Evolutionary conservation across 2,113 vertebrate species (phyloP).

Genomic region (Stercorarius parasiticus): DNA sequence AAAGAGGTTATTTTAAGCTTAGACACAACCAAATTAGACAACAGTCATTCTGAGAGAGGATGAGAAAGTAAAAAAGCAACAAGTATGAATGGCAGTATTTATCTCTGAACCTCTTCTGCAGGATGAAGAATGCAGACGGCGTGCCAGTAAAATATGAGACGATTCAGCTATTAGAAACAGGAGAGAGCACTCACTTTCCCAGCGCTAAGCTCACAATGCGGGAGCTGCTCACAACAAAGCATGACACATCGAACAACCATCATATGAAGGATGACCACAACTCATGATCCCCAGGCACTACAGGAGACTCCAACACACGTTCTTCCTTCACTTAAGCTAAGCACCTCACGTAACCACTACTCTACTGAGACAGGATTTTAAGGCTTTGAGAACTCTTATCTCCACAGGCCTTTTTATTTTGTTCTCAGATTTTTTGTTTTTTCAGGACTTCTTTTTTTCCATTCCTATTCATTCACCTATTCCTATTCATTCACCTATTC

Average conservation of each 20-base stretch:
- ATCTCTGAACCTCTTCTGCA: not conserved
- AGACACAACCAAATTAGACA: not conserved
- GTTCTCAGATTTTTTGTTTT: not conserved
- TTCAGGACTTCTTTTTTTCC: not conserved
- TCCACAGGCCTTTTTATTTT: not conserved
- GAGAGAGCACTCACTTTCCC: not conserved
- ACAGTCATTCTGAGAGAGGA: not conserved
- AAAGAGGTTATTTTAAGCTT: slow-evolving; percentile 21
- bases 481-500: not conserved
- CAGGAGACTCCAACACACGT: fast-evolving
- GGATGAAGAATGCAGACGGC: slow-evolving; percentile 12
- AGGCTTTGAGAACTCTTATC: not conserved
- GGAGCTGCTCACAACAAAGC: not conserved
- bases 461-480: not conserved
- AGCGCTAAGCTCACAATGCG: not conserved
- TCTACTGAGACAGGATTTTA: not conserved
- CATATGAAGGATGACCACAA: fast-evolving
- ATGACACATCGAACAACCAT: not conserved
- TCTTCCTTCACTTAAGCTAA: not conserved
- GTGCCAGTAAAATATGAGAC: not conserved
- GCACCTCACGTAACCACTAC: not conserved
- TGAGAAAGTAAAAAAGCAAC: not conserved
- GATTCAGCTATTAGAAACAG: not conserved
- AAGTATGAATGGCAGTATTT: slow-evolving; percentile 20
- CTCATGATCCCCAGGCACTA: not conserved